A percentile compares a stretch with the other conserved stretches of the same genome.
Conservation (phyloP, 2,797 vertebrate species). For the Corythornis leucogaster region DNA sequence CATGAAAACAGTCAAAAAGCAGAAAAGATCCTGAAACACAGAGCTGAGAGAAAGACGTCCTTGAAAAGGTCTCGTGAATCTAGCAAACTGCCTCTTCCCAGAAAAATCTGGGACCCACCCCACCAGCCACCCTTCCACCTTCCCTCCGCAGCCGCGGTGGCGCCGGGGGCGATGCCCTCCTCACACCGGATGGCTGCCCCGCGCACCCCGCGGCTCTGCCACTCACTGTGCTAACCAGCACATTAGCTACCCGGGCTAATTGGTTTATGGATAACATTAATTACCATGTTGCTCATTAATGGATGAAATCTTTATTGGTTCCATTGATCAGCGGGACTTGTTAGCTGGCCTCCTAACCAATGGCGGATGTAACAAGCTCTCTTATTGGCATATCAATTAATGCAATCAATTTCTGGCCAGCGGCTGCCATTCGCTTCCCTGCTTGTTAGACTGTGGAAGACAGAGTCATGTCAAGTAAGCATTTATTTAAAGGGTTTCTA, state of each 20-base stretch:
- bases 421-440: conserved; percentile 88
- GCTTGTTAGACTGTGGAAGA: conserved; percentile 76
- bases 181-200: neutral
- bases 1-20: rapidly evolving
- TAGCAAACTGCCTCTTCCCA: neutral
- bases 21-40: neutral
- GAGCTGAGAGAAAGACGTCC: neutral
- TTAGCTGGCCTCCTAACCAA: conserved; percentile 98
- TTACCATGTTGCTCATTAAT: conserved; percentile 99
- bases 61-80: neutral
- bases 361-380: conserved; percentile 99
- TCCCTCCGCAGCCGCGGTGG: rapidly evolving
- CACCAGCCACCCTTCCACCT: neutral
- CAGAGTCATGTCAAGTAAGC: conserved; percentile 80
- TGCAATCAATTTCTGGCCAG: conserved; percentile 98
- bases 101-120: neutral
- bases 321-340: conserved; percentile 99
- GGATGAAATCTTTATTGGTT: conserved; percentile 99
- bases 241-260: conserved; percentile 89
- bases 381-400: conserved; percentile 99
- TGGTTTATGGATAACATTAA: conserved; percentile 99
- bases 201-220: conserved; percentile 57
- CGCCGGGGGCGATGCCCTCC: neutral
- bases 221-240: conserved; percentile 79
- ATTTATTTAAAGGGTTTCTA: conserved; percentile 72